A percentile compares a stretch with the other conserved stretches of the same genome.
Evolutionary conservation across 1,140 invertebrate species (phyloP).

Genomic region (Aradophagus sp.): DNA sequence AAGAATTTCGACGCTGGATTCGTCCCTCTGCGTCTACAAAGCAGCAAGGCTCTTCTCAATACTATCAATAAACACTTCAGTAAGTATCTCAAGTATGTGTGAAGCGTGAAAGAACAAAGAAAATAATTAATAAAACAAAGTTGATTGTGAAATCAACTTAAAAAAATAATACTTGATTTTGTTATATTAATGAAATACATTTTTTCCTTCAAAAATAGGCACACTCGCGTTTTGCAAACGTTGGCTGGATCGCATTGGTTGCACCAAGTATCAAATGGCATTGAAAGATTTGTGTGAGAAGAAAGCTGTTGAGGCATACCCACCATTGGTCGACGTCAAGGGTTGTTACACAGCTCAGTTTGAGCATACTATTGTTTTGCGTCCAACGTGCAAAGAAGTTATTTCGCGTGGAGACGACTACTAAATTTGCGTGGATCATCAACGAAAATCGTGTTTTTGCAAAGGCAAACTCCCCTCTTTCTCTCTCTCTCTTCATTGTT

Average conservation of each 20-base stretch:
- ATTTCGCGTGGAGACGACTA: constrained; percentile 97
- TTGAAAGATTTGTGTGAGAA: constrained; percentile 99
- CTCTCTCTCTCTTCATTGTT: too few species aligned
- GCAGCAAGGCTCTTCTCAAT: constrained; percentile 93
- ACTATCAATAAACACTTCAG: constrained; percentile 98
- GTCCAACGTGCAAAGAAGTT: constrained; percentile 99
- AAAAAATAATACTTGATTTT: background rate
- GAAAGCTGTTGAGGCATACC: constrained; percentile 96
- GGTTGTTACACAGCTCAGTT: constrained; percentile 99
- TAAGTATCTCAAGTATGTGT: constrained; percentile 48
- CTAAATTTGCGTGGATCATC: constrained; percentile 73
- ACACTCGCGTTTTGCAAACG: constrained; percentile 99
- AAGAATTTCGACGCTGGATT: constrained; percentile 97
- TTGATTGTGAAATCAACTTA: too few species aligned
- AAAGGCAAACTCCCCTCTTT: too few species aligned
- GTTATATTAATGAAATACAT: too few species aligned
- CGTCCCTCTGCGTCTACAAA: constrained; percentile 91
- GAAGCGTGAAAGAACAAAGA: too few species aligned
- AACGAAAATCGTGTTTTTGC: constrained; percentile 6
- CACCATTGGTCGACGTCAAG: constrained; percentile 97
- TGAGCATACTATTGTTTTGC: constrained; percentile 97
- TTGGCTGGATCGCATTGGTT: constrained; percentile 97
- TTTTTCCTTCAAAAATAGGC: constrained; percentile 68
- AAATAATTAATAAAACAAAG: constrained; percentile 20
- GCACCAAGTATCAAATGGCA: constrained; percentile 98